Evolutionary conservation across 2,888 invertebrate species (phyloP).

Genomic region (Agrochola lota): DNA sequence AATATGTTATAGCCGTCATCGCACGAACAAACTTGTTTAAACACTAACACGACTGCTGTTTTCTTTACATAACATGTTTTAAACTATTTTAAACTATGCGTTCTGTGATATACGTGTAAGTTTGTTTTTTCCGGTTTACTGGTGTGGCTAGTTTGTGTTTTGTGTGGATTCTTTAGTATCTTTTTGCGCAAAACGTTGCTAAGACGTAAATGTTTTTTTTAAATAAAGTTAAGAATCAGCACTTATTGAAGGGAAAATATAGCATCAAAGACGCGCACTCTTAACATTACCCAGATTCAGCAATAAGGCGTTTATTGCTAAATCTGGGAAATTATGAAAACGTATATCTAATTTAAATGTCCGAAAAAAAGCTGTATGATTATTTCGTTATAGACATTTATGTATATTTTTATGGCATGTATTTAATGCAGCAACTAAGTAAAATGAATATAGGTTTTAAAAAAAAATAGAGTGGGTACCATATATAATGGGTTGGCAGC

Average conservation of each 20-base stretch:
- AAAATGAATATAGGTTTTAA: no score
- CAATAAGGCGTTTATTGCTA: not conserved
- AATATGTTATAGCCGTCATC: conserved; percentile 84
- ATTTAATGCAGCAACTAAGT: no score
- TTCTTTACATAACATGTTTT: conserved; percentile 59
- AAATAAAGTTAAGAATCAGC: not conserved
- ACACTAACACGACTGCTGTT: conserved; percentile 68
- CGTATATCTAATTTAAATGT: not conserved
- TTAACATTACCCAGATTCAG: not conserved
- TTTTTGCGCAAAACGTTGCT: not conserved
- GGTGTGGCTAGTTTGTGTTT: not conserved
- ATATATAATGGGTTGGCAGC: no score
- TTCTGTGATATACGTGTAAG: not conserved
- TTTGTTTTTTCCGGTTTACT: conserved; percentile 9
- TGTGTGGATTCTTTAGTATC: not conserved
- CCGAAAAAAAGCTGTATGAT: not conserved
- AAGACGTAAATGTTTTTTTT: no score
- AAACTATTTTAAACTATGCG: conserved; percentile 54
- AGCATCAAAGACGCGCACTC: no score
- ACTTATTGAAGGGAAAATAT: not conserved
- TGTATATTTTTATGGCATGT: not conserved
- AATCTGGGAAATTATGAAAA: not conserved
- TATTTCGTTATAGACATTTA: not conserved
- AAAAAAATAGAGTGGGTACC: no score
- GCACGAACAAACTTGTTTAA: conserved; percentile 75